Base-by-base conservation (phyloP, 2,113 vertebrate genomes). In the Arothron firmamentum region DNA sequence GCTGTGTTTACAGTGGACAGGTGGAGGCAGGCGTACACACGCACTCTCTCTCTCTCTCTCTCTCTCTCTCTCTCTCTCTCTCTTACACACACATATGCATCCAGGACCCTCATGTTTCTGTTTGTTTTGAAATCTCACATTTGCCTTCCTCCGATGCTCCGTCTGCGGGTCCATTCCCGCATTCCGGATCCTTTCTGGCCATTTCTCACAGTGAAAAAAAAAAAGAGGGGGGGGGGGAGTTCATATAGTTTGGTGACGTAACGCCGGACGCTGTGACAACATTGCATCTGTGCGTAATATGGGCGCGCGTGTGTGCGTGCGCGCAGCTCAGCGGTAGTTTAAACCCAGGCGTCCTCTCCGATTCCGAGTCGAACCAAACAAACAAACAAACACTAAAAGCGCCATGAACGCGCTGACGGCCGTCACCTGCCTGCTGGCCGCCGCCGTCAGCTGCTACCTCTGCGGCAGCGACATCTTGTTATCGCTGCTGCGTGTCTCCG, bases 361-460 rank as follows among this genome's bases (percentile, higher is more conserved):
- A 47, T 8, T 47, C 17, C 15, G 45, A 47, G 15, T n/a, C 5
- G n/a, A 47, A n/a, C 45, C 15, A n/a, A 16, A 2, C 25, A 7
- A n/a, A n/a, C 45, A 11, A 7, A 2, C 6, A 7, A 16, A 16
- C 45, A n/a, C 1, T 17, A 16, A 11, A n/a, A n/a, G 45, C 45
- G 34, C 18, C 12, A 88, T 88, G 87, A 64, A 79, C 75, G 49
- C 68, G 4, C 56, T 41, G 20, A 65, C 82, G 47, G 67, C 68
- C 19, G 77, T 65, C 49, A 76, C 78, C 70, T 90, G 89, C 66
- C 64, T 90, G 67, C 54, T 89, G 13, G 83, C 78, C 20, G 89
- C 86, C 54, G 82, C 62, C 47, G 4, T 88, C 23, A 68, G 85
- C n/a, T 86, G 57, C 59, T 88, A 62, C 42, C 67, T 90, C 43